Percentiles rank a stretch among this genome's conserved stretches.
Conservation (phyloP, 2,797 vertebrate genomes). For the Oceanodroma leucorhoa region DNA sequence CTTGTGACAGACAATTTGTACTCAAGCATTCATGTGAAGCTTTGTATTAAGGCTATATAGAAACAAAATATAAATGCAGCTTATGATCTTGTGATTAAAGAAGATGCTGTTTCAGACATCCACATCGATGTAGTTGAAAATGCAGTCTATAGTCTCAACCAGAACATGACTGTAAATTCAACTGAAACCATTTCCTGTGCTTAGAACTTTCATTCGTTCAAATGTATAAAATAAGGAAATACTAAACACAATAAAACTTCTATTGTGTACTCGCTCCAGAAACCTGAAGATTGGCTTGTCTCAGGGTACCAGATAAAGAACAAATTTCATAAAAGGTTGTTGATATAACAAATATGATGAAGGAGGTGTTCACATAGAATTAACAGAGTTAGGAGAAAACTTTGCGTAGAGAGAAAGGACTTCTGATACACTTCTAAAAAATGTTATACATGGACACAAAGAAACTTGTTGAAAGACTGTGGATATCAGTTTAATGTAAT, state of each 20-base stretch:
- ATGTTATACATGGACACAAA: background rate
- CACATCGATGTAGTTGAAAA: slow-evolving; percentile 36
- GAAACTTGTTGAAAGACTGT: background rate
- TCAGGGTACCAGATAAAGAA: background rate
- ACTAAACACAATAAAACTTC: slow-evolving; percentile 10
- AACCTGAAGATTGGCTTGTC: background rate
- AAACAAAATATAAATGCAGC: background rate
- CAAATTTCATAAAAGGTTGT: background rate
- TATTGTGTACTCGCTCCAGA: background rate
- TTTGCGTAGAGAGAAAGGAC: background rate
- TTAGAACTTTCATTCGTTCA: slow-evolving; percentile 41
- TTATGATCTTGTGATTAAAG: background rate
- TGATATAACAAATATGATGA: slow-evolving; percentile 2
- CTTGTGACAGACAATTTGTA: slow-evolving; percentile 40
- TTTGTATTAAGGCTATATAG: background rate
- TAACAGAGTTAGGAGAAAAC: background rate
- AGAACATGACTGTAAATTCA: slow-evolving; percentile 38
- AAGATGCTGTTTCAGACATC: slow-evolving; percentile 16
- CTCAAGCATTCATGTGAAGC: background rate
- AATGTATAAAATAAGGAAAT: slow-evolving; percentile 51
- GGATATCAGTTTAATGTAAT: slow-evolving; percentile 2
- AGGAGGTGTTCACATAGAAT: background rate
- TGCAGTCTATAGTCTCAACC: slow-evolving; percentile 17
- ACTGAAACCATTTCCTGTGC: slow-evolving; percentile 46
- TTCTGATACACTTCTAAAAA: background rate